Conservation (phyloP, 2,113 vertebrate species). For the Halcyon senegalensis region DNA sequence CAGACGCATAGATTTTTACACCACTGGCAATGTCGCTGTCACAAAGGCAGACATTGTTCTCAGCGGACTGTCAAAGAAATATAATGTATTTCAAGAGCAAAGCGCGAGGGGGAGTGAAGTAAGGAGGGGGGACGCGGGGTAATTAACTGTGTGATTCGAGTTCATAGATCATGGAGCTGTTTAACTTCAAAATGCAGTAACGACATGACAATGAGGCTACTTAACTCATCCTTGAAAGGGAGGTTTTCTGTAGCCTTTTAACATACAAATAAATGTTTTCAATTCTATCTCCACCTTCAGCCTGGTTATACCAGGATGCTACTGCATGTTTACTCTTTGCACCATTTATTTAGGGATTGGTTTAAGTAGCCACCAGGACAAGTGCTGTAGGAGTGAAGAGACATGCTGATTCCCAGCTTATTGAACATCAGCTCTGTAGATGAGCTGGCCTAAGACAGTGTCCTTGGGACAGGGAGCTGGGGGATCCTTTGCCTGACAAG, state of each 20-base stretch:
- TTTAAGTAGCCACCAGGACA: background rate
- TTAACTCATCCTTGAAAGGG: conserved; percentile 59
- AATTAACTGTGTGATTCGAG: conserved; percentile 73
- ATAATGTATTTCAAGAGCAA: conserved; percentile 72
- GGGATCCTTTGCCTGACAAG: background rate
- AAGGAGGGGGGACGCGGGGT: conserved; percentile 45
- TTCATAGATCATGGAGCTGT: conserved; percentile 70
- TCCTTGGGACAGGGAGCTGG: background rate
- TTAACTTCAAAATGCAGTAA: conserved; percentile 68
- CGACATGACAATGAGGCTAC: conserved; percentile 24
- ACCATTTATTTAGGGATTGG: background rate
- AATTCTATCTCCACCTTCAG: background rate
- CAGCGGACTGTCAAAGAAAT: conserved; percentile 65
- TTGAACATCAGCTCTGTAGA: background rate
- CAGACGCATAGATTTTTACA: conserved; percentile 77
- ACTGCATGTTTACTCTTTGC: background rate
- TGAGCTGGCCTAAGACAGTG: fast-evolving
- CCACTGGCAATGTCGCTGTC: conserved; percentile 70
- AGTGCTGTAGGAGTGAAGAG: background rate
- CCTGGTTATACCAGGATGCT: background rate
- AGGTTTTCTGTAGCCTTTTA: background rate
- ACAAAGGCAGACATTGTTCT: conserved; percentile 74
- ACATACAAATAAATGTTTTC: conserved; percentile 2
- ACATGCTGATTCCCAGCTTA: background rate
- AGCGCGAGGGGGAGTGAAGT: background rate